A percentile compares a stretch with the other conserved stretches of the same genome.
These are phyloP conservation scores for Tetrax tetrax DNA, from an alignment of 2,113 vertebrate genomes.

Conservation along the genomic window DNA sequence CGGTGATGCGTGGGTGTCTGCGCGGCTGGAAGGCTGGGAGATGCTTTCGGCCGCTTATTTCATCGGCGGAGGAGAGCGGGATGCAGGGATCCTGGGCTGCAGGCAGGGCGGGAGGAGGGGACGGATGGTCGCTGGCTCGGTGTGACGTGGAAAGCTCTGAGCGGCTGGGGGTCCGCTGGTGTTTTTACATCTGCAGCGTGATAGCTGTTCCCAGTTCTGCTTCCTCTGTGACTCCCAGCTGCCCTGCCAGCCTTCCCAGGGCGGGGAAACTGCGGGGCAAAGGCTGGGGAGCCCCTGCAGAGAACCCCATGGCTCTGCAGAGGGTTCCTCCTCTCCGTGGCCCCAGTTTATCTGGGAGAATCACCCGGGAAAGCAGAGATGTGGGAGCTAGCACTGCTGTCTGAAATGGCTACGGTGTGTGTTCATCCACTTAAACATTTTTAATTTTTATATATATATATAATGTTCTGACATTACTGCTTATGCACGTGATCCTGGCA, in stretches of 20 bases:
- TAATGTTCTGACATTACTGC: neutral
- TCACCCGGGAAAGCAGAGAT: neutral
- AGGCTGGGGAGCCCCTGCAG: neutral
- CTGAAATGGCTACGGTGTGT: neutral
- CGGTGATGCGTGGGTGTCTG: neutral
- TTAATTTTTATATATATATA: neutral
- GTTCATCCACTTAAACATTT: neutral
- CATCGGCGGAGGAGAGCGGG: neutral
- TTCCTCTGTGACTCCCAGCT: neutral
- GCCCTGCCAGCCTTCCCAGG: neutral
- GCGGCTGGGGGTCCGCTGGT: fast-evolving
- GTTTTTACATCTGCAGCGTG: neutral
- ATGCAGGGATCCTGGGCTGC: neutral
- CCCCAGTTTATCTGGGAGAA: neutral
- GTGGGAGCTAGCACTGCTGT: neutral
- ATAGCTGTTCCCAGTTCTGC: neutral
- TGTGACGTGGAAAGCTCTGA: neutral
- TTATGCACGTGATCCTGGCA: neutral
- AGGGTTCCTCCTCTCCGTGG: neutral
- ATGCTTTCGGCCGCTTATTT: neutral
- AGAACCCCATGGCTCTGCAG: neutral
- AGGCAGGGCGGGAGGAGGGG: neutral
- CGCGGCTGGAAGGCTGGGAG: neutral
- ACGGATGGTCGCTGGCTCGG: fast-evolving
- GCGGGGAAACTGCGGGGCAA: fast-evolving